Evolutionary conservation across 2,888 invertebrate genomes (phyloP), one percentile per base, ranked within the genome.

Genomic region (Volucella inflata): DNA sequence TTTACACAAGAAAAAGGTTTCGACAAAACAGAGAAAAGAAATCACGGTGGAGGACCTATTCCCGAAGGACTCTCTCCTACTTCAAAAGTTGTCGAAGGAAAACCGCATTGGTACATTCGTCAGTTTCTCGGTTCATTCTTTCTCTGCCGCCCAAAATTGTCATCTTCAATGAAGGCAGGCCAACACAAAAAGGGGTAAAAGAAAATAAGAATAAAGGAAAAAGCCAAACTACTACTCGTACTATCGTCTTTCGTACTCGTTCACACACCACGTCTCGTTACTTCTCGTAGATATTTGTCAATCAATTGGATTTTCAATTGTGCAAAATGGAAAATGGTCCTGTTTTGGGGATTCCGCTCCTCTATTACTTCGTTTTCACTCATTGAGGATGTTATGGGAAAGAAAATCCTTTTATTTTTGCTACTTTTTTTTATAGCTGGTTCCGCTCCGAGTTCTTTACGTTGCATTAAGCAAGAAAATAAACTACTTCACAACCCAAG

Each of bases 301-400:
- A 72, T 85, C 85, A 85, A 81, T 85, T 85, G 81, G 85, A 81
- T 81, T 85, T 85, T 77, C 85, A 85, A 85, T 85, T 85, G 85
- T 77, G 85, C 0, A 71, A 81, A 81, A 85, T 81, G 72, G 85
- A 72, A 85, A 81, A 85, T 64, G 50, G 81, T 68, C 51, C 55
- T 79, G 53, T 42, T 79, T 80, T 65, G 50, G 70, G 46, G 68
- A 36, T 40, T 68, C 42, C 46, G 6, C 40, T 74, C 57, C 30
- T 57, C 60, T 40, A 53, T 60, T 78, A 40, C 60, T 71, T 71
- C 76, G 81, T 76, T 76, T 76, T 64, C 17, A 65, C 50, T 78
- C 77, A 62, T 77, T 78, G 71, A 55, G 50, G 68, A 62, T 53
- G 59, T 82, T 68, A 55, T 64, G 36, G n/a, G 8, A 46, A 40